These are phyloP conservation scores for Hemaris fuciformis DNA, from an alignment of 2,888 invertebrate genomes.

Conservation along the genomic window DNA sequence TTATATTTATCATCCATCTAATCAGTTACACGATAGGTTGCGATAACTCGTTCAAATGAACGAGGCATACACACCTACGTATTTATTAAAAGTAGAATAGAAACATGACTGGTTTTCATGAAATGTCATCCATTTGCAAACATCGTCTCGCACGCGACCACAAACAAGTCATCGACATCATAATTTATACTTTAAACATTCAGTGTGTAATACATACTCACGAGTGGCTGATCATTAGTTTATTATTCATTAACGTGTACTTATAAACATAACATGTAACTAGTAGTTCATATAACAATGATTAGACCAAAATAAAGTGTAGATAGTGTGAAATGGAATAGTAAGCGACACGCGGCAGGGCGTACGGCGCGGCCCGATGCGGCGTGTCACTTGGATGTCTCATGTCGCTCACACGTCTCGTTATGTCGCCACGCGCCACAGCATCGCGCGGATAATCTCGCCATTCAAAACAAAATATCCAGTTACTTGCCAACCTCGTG, in stretches of 20 bases:
- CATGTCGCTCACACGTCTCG: conserved; percentile 69
- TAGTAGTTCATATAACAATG: not conserved
- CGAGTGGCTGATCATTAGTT: not conserved
- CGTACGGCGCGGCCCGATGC: conserved; percentile 53
- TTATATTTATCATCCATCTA: conserved; percentile 12
- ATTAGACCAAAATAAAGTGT: not conserved
- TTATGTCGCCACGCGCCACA: conserved; percentile 66
- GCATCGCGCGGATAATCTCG: conserved; percentile 50
- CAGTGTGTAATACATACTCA: not conserved
- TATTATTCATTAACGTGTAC: not conserved
- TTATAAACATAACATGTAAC: not conserved
- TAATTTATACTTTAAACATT: conserved; percentile 12
- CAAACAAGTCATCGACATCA: conserved; percentile 24
- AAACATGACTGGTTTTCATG: conserved; percentile 55
- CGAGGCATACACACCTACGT: not conserved
- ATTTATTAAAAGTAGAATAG: conserved; percentile 31
- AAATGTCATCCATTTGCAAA: conserved; percentile 59
- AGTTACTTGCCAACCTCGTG: conserved; percentile 43
- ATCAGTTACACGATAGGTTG: conserved; percentile 5
- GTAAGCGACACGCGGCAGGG: not conserved
- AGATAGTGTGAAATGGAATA: not conserved
- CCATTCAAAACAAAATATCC: conserved; percentile 60
- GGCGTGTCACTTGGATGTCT: conserved; percentile 63
- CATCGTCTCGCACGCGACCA: conserved; percentile 49
- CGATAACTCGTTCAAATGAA: conserved; percentile 3